Conservation (phyloP, 2,888 invertebrate genomes). For the Athetis lepigone region DNA sequence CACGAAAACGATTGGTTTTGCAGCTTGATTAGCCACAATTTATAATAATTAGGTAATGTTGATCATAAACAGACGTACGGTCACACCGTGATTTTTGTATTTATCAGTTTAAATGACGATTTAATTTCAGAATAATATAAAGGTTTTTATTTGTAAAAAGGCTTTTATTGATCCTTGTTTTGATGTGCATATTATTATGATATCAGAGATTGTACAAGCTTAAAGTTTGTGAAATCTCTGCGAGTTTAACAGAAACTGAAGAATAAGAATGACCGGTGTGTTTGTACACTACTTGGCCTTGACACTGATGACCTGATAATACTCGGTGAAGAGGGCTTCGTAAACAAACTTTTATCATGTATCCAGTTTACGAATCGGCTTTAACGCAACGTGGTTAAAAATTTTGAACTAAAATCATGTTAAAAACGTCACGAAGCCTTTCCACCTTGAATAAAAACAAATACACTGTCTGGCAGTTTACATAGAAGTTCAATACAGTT, state of each 20-base stretch:
- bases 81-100: slow-evolving; percentile 38
- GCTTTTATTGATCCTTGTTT: slow-evolving; percentile 46
- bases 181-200: slow-evolving; percentile 9
- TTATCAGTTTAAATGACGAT: slow-evolving; percentile 33
- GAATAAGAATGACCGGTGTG: slow-evolving; percentile 30
- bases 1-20: slow-evolving; percentile 31
- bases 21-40: slow-evolving; percentile 52
- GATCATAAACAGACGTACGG: slow-evolving; percentile 34
- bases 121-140: slow-evolving; percentile 54
- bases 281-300: slow-evolving; percentile 21
- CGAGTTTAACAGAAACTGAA: slow-evolving; percentile 11
- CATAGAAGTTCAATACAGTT: slow-evolving; percentile 1
- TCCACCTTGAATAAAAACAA: too few species aligned
- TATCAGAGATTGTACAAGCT: slow-evolving; percentile 23
- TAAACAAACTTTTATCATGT: too few species aligned
- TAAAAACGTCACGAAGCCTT: too few species aligned
- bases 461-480: slow-evolving; percentile 10
- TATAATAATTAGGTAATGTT: slow-evolving; percentile 39
- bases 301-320: slow-evolving; percentile 12
- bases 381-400: too few species aligned
- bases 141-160: slow-evolving; percentile 36
- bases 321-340: too few species aligned
- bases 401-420: too few species aligned
- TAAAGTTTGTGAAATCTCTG: slow-evolving; percentile 20
- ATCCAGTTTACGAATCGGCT: too few species aligned